Evolutionary conservation across 1,140 invertebrate species (phyloP).

Genomic region (Pseudomyrmex sp.): DNA sequence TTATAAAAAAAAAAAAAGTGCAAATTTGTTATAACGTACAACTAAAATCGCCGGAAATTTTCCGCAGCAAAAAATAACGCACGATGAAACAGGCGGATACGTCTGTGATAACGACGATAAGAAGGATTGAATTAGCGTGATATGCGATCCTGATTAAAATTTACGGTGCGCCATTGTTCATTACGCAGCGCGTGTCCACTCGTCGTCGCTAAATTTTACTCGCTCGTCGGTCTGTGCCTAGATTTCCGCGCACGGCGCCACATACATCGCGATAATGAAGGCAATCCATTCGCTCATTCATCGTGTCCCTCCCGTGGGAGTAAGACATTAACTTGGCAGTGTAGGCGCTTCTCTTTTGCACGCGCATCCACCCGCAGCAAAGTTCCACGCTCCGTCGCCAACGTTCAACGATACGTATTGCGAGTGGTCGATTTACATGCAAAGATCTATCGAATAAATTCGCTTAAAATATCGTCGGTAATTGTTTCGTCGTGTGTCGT

Average conservation of each 20-base stretch:
- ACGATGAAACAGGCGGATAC: neutral
- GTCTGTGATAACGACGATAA: too few species aligned
- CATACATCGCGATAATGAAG: slow-evolving; percentile 70
- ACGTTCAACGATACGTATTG: slow-evolving; percentile 9
- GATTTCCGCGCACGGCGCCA: slow-evolving; percentile 62
- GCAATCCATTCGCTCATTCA: slow-evolving; percentile 71
- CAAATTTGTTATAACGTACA: neutral
- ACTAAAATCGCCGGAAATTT: too few species aligned
- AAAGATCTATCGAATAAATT: neutral
- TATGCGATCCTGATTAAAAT: slow-evolving; percentile 34
- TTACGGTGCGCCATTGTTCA: slow-evolving; percentile 44
- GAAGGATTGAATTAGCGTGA: too few species aligned
- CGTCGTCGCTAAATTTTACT: neutral
- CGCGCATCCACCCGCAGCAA: slow-evolving; percentile 44
- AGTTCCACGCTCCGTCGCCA: slow-evolving; percentile 3
- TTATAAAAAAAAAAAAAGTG: slow-evolving; percentile 7
- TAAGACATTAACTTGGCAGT: slow-evolving; percentile 64
- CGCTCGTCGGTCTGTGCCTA: slow-evolving; percentile 23
- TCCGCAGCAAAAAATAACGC: neutral
- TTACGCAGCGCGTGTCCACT: slow-evolving; percentile 32
- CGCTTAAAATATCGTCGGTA: neutral
- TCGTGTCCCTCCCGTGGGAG: slow-evolving; percentile 69
- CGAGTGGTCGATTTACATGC: slow-evolving; percentile 2
- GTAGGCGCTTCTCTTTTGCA: slow-evolving; percentile 68
- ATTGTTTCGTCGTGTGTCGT: neutral